Base-by-base conservation (phyloP, 2,113 vertebrate genomes). In the Varanus komodoensis region DNA sequence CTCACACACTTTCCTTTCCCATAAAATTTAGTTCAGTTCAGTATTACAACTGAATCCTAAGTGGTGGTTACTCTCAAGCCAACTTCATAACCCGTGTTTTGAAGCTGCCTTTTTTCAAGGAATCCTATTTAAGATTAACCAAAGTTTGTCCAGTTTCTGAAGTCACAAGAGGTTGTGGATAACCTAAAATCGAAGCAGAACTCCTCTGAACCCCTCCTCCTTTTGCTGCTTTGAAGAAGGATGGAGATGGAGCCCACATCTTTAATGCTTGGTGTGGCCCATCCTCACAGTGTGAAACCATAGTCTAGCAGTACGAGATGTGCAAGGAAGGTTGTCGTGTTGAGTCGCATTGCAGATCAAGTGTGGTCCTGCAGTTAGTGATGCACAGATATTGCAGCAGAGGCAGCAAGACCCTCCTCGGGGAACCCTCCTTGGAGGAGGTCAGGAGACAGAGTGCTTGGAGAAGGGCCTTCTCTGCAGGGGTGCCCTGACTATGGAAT, bases 171-270 rank as follows among this genome's bases (percentile, higher is more conserved):
- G 57, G 52, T 23, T 21, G 79, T 21, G 52, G n/a, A 8, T 32
- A 82, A 82, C 57, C 54, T 54, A 81, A 50, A 81, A 81, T n/a
- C 32, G 79, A n/a, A n/a, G 79, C 50, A 81, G 57, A 84, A 84
- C 52, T 4, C 61, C 19, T 25, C 14, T 0, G 27, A 23, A 19
- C 23, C 50, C 15, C 0, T 3, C 17, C 79, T 57, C 15, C 38
- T 44, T 44, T 44, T 44, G 38, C 50, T n/a, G 50, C 57, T 15
- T 19, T 64, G 61, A 5, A 64, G 61, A 64, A 64, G 14, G 57
- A 61, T 15, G 57, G 17, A 61, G 57, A 15, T 15, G 57, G 11
- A 61, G 6, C 17, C 12, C 57, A 61, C 6, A 61, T 61, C 12
- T 12, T 15, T 61, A 19, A 64, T 19, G 32, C 21, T 6, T 34